Evolutionary conservation across 1,140 invertebrate species (phyloP), one percentile per base, ranked within the genome.

Genomic region (Cecropterus lyciades): DNA sequence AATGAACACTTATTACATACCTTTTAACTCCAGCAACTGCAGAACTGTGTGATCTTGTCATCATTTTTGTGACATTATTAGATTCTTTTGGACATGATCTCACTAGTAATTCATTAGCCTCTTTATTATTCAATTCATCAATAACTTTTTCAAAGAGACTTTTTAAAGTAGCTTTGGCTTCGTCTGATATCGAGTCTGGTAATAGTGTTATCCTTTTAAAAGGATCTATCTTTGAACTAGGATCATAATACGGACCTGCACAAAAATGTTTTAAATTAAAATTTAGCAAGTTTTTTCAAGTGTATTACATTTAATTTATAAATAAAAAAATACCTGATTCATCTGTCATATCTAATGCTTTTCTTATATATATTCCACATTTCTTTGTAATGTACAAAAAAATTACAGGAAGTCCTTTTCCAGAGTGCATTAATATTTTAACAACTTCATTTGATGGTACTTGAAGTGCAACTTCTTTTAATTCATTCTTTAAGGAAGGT

Each of bases 41-140:
- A 72, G 84, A 73, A 75, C 75, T 92, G 57, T 79, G 69, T 51
- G 85, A 89, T 71, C 91, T 86, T 16, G 91, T 92, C 42, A 83
- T 73, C 71, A 92, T 85, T 78, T 86, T 91, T 16, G 83, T 70
- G 16, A 86, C 77, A 77, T 83, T 88, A 65, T 84, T 91, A 40
- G 77, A 83, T 74, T 92, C 91, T 78, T 94, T 94, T 0, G 95
- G 95, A 65, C 95, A 96, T 15, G 96, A 95, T 75, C 95, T 94
- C 8, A 97, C 93, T 52, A 98, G 90, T 72, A 98, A 96, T 75
- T 97, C 95, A 85, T 97, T 97, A 0, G 96, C 97, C 91, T 97
- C 96, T 64, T 94, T 94, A 13, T 92, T 78, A 67, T 88, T 95
- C 5, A 98, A 90, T 84, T 97, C 96, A 71, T 95, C 95, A 51